These are phyloP conservation scores for Melieria crassipennis DNA, from an alignment of 2,888 invertebrate genomes.

Conservation along the genomic window DNA sequence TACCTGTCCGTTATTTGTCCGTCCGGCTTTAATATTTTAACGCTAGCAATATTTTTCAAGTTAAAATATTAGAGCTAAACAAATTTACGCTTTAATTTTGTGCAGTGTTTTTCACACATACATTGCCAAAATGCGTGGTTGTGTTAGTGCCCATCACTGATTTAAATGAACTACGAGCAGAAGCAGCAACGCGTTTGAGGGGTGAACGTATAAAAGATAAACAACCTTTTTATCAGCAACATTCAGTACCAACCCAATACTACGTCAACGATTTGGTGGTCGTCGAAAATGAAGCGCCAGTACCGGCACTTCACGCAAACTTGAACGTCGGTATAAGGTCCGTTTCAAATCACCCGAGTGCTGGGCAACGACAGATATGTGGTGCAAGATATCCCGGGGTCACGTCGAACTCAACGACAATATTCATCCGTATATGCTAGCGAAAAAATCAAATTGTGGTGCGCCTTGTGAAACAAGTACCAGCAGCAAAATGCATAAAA, in stretches of 20 bases:
- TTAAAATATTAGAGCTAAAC: no score
- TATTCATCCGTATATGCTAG: slow-evolving; percentile 43
- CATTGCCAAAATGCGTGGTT: no score
- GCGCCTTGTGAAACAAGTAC: background rate
- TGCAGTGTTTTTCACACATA: no score
- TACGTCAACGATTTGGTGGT: slow-evolving; percentile 31
- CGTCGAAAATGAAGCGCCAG: slow-evolving; percentile 35
- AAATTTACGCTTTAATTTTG: no score
- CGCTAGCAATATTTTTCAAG: no score
- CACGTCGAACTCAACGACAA: slow-evolving; percentile 38
- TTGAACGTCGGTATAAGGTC: slow-evolving; percentile 43
- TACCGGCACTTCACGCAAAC: slow-evolving; percentile 41
- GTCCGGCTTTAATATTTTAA: no score
- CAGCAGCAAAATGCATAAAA: no score
- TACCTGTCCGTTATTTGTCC: no score
- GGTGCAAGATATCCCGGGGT: slow-evolving; percentile 43
- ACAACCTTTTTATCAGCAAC: slow-evolving; percentile 27
- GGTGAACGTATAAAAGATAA: slow-evolving; percentile 27
- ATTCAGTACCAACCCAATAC: slow-evolving; percentile 24
- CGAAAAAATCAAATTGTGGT: slow-evolving; percentile 43
- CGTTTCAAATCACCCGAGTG: slow-evolving; percentile 40
- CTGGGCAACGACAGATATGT: slow-evolving; percentile 44
- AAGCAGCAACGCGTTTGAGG: slow-evolving; percentile 15
- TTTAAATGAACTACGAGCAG: background rate
- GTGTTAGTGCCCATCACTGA: background rate